Percentiles rank a stretch among this genome's conserved stretches.
Conservation (phyloP, 2,888 invertebrate genomes). For the Coelogynopora nodosa region DNA sequence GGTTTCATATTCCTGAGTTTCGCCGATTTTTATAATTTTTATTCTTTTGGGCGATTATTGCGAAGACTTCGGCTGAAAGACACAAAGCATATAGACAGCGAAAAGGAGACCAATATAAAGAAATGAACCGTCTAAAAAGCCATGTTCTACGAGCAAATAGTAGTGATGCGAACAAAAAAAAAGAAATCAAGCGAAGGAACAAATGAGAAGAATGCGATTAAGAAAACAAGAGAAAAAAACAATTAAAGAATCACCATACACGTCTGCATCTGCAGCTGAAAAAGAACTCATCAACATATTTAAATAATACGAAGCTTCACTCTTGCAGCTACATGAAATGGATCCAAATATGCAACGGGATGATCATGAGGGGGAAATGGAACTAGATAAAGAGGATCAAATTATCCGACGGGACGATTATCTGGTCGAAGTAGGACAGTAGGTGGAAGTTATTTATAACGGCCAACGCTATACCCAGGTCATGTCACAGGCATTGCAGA, state of each 20-base stretch:
- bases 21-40: not conserved
- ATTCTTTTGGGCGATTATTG: not conserved
- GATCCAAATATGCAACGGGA: too few species aligned
- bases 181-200: not conserved
- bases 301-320: too few species aligned
- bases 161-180: not conserved
- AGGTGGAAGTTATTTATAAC: too few species aligned
- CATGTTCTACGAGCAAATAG: not conserved
- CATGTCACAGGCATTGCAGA: too few species aligned
- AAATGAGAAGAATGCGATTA: not conserved
- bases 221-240: not conserved
- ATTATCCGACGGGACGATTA: too few species aligned
- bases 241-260: not conserved
- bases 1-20: not conserved
- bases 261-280: not conserved
- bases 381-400: too few species aligned
- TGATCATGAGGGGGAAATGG: too few species aligned
- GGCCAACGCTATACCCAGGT: too few species aligned
- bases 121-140: not conserved
- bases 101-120: not conserved
- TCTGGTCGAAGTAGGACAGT: too few species aligned
- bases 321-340: too few species aligned
- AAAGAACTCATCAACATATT: not conserved
- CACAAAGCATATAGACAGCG: not conserved
- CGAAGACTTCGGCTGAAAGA: not conserved